These are phyloP conservation scores for Acanthoscelides obtectus DNA, from an alignment of 2,888 invertebrate species.

Conservation along the genomic window DNA sequence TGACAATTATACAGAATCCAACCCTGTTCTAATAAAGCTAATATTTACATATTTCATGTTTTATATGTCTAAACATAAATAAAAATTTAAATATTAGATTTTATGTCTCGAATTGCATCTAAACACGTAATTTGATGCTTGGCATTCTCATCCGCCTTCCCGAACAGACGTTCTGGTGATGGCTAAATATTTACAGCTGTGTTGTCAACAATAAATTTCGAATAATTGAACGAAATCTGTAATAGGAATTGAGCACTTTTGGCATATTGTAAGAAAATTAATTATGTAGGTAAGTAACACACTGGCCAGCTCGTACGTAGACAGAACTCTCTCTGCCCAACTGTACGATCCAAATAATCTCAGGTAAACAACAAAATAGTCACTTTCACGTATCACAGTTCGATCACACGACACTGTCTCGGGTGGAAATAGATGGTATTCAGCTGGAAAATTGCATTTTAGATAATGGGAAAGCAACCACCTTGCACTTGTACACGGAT, in stretches of 20 bases:
- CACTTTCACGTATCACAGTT: neutral
- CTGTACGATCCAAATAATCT: neutral
- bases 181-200: neutral
- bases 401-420: neutral
- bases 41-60: no score
- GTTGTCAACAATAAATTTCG: neutral
- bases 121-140: neutral
- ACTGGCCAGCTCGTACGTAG: neutral
- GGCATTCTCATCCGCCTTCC: neutral
- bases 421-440: neutral
- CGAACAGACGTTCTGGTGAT: neutral
- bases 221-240: neutral
- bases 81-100: neutral
- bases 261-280: neutral
- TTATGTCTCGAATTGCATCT: neutral
- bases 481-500: slow-evolving; percentile 13
- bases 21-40: no score
- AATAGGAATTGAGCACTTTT: neutral
- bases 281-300: slow-evolving; percentile 13
- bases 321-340: neutral
- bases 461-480: slow-evolving; percentile 13
- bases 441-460: neutral
- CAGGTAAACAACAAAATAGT: neutral
- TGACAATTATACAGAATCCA: no score
- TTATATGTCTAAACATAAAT: neutral